Conservation (phyloP, 2,888 invertebrate species). For the Epinotia nisella region DNA sequence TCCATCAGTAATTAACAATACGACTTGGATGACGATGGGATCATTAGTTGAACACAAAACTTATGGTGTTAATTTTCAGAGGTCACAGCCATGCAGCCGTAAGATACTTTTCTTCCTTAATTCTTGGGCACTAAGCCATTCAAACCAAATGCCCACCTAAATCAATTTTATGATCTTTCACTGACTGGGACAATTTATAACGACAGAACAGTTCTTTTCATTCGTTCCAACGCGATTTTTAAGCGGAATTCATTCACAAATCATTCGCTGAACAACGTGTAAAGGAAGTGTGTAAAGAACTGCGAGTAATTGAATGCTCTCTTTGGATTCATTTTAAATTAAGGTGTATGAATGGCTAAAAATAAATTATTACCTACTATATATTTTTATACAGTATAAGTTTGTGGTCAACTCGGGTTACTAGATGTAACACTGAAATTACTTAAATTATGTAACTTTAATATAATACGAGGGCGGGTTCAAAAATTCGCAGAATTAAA, state of each 20-base stretch:
- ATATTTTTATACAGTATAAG: too few relatives aligned
- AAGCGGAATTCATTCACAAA: constrained; percentile 34
- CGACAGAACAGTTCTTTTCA: constrained; percentile 35
- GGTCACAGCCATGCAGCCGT: not conserved
- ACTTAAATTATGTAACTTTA: too few relatives aligned
- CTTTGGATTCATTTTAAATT: not conserved
- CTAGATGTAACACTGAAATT: too few relatives aligned
- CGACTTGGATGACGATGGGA: not conserved
- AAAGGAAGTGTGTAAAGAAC: constrained; percentile 11
- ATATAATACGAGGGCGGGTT: too few relatives aligned
- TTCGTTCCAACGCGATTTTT: constrained; percentile 40
- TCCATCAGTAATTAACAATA: not conserved
- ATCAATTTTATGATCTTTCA: constrained; percentile 44
- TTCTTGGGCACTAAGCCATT: constrained; percentile 27
- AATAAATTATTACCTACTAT: not conserved
- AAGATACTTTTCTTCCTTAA: constrained; percentile 10
- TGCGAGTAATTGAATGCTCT: constrained; percentile 12
- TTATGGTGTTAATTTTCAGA: not conserved
- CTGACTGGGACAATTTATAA: constrained; percentile 37
- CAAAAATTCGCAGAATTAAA: too few relatives aligned
- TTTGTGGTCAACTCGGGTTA: too few relatives aligned
- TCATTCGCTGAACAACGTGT: constrained; percentile 29
- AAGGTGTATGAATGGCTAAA: not conserved
- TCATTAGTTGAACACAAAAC: not conserved
- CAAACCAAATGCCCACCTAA: constrained; percentile 28